Percentiles rank a stretch among this genome's conserved stretches.
These are phyloP conservation scores for Cassiopea andromeda DNA, from an alignment of 30 jellyfish, hydroid and myxozoan species.

Conservation along the genomic window DNA sequence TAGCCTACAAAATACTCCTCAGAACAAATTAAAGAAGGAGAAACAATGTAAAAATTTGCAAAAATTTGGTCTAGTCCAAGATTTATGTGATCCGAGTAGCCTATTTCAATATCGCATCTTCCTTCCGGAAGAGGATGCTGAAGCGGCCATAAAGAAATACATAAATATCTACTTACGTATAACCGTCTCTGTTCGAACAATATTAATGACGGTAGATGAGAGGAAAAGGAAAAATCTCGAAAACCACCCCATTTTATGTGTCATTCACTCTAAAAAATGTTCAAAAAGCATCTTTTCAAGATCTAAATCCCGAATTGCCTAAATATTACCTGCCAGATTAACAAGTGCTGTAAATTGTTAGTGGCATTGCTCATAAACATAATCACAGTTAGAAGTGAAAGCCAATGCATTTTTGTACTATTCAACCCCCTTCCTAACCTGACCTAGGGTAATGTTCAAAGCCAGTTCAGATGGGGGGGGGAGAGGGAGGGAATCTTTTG, in stretches of 20 bases:
- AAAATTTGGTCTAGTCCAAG: no score
- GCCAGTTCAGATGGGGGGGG: no score
- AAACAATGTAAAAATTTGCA: no score
- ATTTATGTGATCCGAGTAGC: no score
- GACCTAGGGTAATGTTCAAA: no score
- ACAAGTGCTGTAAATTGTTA: not conserved
- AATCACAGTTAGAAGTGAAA: not conserved
- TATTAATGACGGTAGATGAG: not conserved
- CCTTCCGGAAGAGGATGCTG: no score
- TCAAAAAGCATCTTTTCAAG: not conserved
- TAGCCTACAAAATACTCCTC: no score
- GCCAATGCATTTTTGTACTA: no score
- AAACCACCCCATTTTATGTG: not conserved
- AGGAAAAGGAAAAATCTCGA: not conserved
- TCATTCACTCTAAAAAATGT: not conserved
- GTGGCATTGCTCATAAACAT: conserved; percentile 7
- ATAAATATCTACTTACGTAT: not conserved
- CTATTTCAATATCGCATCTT: no score
- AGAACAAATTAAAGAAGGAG: no score
- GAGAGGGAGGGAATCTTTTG: no score
- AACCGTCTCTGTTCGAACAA: not conserved
- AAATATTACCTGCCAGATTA: not conserved
- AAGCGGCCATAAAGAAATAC: not conserved
- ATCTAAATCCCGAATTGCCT: not conserved
- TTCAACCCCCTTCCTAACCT: no score